Evolutionary conservation across 1,140 invertebrate genomes (phyloP), one percentile per base, ranked within the genome.

Genomic region (Coelopa frigida): DNA sequence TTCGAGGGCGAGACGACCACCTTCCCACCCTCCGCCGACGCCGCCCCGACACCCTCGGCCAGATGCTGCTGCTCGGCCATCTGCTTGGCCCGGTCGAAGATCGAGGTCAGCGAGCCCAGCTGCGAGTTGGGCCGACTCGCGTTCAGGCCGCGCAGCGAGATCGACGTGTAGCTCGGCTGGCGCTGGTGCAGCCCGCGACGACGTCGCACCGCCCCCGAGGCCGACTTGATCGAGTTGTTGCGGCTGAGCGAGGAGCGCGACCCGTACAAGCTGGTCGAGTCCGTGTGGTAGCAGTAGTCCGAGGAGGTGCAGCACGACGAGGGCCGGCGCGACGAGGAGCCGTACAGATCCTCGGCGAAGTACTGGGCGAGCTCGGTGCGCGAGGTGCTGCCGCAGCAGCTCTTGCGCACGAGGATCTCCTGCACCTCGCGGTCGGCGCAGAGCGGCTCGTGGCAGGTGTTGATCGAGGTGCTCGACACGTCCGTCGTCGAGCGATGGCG

Each of bases 281-380:
- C 64, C 12, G 64, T 68, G 29, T 68, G 64, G 33, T 68, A 68
- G 55, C 64, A 68, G 38, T 68, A 68, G 15, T 68, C 64, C 8
- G 64, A 68, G 20, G 61, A 61, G 24, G 64, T 68, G 52, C 64
- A 68, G 23, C 64, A 68, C 14, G 61, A 65, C 33, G 61, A 66
- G 10, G 65, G 65, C 1, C 56, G 49, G 12, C 59, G 37, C 8
- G 57, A 51, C 7, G 60, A 55, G 0, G 66, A 50, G n/a, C 65
- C 63, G 5, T 68, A 64, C 0, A 67, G 44, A 47, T 64, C 62
- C 43, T 67, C 63, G 36, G 59, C 59, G 37, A 66, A 69, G 29
- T 58, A 68, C 37, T 68, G 64, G 3, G 62, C 62, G 3, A 68
- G 32, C 26, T 68, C 59, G 0, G 60, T 60, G 43, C 61, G 53